Conservation (phyloP, 1,140 invertebrate species). For the Elymnias hypermnestra region DNA sequence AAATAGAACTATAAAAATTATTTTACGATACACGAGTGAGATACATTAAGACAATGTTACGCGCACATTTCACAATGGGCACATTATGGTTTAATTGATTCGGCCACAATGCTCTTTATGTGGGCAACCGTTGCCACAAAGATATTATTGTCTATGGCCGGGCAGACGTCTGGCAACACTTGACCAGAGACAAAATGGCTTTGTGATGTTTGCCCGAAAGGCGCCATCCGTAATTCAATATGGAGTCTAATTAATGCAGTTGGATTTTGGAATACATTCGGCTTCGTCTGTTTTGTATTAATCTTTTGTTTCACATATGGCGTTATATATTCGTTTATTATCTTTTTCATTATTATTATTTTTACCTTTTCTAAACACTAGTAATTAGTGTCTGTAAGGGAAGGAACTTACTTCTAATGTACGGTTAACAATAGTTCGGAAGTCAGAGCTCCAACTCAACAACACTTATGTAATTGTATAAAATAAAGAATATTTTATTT, state of each 20-base stretch:
- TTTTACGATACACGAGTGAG: conserved; percentile 66
- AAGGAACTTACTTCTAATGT: too few species aligned
- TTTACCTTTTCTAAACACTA: too few species aligned
- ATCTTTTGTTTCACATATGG: conserved; percentile 1
- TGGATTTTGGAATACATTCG: conserved; percentile 47
- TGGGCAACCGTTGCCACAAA: conserved; percentile 54
- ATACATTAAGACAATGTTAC: conserved; percentile 73
- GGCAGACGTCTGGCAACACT: conserved; percentile 72
- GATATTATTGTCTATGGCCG: conserved; percentile 66
- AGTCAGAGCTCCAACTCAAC: too few species aligned
- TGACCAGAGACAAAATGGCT: conserved; percentile 74
- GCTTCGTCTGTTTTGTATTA: conserved; percentile 19
- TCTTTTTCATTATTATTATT: too few species aligned
- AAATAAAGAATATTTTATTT: too few species aligned
- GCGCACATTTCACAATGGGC: conserved; percentile 58
- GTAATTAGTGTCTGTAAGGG: too few species aligned
- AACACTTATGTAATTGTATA: too few species aligned
- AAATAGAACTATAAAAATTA: conserved; percentile 73
- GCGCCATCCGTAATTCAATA: conserved; percentile 72
- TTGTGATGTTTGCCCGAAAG: conserved; percentile 61
- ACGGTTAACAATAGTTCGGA: too few species aligned
- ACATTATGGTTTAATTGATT: conserved; percentile 73
- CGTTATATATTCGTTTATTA: too few species aligned
- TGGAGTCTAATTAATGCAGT: conserved; percentile 51
- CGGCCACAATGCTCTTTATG: conserved; percentile 67